Evolutionary conservation across 2,888 invertebrate genomes (phyloP).

Genomic region (Cataglyphis cursor): DNA sequence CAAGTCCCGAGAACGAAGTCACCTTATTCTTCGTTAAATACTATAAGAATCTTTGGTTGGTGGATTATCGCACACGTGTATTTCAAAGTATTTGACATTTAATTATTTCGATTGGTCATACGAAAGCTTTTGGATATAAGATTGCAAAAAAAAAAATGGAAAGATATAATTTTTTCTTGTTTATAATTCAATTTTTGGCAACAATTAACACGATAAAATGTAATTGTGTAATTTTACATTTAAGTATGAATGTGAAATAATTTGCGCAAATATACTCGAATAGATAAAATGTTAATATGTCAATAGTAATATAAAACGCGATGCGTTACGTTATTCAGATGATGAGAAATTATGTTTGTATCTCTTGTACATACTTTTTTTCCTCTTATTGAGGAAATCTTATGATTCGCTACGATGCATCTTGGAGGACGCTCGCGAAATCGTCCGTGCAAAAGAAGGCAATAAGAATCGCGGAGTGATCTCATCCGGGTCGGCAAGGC

Average conservation of each 20-base stretch:
- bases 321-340: background rate
- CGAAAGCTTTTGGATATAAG: background rate
- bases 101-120: background rate
- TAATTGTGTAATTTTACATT: background rate
- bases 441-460: conserved; percentile 42
- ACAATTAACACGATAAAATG: background rate
- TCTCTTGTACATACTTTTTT: background rate
- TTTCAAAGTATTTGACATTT: background rate
- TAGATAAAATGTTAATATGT: background rate
- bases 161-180: background rate
- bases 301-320: background rate
- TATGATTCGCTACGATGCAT: background rate
- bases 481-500: conserved; percentile 37
- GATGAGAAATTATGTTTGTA: background rate
- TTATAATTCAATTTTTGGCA: background rate
- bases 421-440: conserved; percentile 36
- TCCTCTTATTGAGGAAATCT: conserved; percentile 10
- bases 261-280: background rate
- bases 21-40: background rate
- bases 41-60: background rate
- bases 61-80: background rate
- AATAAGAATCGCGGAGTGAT: conserved; percentile 33
- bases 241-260: background rate
- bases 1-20: background rate
- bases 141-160: background rate